Conservation (phyloP, 2,113 vertebrate species). For the Corydoras maculifer region DNA sequence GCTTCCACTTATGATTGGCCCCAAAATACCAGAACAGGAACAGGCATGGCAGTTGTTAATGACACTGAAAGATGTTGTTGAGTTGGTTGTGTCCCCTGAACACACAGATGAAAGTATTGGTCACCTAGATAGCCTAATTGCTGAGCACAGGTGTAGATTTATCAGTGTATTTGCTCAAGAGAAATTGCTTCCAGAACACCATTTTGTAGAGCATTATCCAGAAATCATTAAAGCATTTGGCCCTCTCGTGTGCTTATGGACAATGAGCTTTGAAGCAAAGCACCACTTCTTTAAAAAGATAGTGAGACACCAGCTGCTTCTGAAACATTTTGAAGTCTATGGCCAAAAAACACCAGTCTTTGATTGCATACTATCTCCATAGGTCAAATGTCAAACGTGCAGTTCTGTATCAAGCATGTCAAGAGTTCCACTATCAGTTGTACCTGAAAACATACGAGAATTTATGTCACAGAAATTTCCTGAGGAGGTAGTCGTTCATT, state of each 20-base stretch:
- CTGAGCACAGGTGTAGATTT: neutral
- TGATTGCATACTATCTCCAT: neutral
- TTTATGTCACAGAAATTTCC: neutral
- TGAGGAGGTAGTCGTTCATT: neutral
- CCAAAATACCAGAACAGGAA: conserved; percentile 1
- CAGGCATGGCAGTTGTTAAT: neutral
- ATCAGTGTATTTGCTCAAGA: neutral
- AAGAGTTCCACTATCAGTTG: neutral
- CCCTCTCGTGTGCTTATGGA: conserved; percentile 6
- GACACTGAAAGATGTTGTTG: neutral
- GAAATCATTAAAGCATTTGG: neutral
- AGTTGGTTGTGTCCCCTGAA: neutral
- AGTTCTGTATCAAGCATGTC: neutral
- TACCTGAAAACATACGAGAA: neutral
- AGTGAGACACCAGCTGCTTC: conserved; percentile 3
- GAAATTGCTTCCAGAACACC: neutral
- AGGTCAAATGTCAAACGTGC: neutral
- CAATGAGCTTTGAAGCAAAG: conserved; percentile 17
- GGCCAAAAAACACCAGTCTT: conserved; percentile 1
- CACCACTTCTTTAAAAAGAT: conserved; percentile 12
- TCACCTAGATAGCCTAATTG: neutral
- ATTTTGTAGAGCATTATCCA: conserved; percentile 21
- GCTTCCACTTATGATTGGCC: neutral
- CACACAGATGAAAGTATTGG: neutral
- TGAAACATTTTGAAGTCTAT: conserved; percentile 6